Evolutionary conservation across 2,888 invertebrate species (phyloP), one percentile per base, ranked within the genome.

Genomic region (Entomobrya proxima): DNA sequence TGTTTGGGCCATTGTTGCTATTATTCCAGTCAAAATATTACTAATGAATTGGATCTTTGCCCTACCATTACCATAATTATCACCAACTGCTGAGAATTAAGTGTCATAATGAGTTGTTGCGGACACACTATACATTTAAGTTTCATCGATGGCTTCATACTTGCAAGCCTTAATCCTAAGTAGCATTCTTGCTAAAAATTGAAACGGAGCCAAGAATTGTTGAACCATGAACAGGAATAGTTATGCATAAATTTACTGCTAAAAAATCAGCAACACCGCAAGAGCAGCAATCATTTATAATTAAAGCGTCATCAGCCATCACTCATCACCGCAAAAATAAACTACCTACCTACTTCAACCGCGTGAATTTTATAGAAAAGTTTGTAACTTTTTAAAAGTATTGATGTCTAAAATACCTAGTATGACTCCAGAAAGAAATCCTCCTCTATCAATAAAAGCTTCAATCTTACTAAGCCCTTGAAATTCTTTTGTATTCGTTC

Each of bases 191-290:
- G 58, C 15, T 69, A 44, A 27, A 79, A 67, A 52, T 69, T 79
- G 79, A 79, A 35, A 5, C 79, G 27, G 69, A 52, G 79, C 79
- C 79, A 79, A 79, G 13, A 78, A 37, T 69, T 52, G 37, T 44
- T 61, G 61, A 18, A 50, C 32, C 32, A n/a, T 64, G 64, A 24
- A 5, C 44, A 24, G 44, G 21, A 44, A 47, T 40, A n/a, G n/a
- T n/a, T n/a, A 5, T 64, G 64, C 4, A 64, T 64, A n/a, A n/a
- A n/a, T n/a, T 40, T 44, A 67, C 40, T 44, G 44, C 9, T 30
- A 74, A 21, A n/a, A 50, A n/a, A n/a, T 24, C 27, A 27, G 37
- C 11, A 40, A 50, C 32, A 13, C 61, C 18, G 35, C 72, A 72
- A 44, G 18, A 21, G 18, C 64, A 9, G 24, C 13, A 72, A 72